Evolutionary conservation across 64 coral and sea anemone genomes (phyloP), one percentile per base, ranked within the genome.

Genomic region (Dendrophyllia cribrosa): DNA sequence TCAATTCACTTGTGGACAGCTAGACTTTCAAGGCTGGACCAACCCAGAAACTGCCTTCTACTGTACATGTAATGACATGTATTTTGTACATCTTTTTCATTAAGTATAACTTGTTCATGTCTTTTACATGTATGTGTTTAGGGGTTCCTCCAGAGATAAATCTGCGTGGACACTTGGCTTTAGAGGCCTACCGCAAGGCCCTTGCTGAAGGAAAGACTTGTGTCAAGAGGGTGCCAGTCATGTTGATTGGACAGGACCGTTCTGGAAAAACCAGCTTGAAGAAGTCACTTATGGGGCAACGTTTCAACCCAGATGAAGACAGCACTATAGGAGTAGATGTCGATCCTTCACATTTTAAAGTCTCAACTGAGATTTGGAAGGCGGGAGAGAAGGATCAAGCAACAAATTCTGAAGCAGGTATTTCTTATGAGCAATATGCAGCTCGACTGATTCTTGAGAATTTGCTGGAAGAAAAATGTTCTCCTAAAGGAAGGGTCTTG

Each of bases 181-280:
- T 86, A n/a, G 43, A 25, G 48, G 65, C 64, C 7, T 86, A 86
- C 66, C 51, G 52, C 51, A 72, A 86, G 8, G 83, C 83, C 45
- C 64, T 86, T 24, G 34, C 1, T 13, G 23, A 86, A 12, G 83
- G 83, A 25, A 86, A 71, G 20, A 71, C 83, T 6, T 22, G 51
- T 26, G 21, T 70, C 15, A 68, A 67, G 46, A 68, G 83, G 47
- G 46, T 86, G 47, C 83, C 68, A 16, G 10, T 86, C n/a, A 86
- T 72, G 68, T 51, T 86, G 15, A 72, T 86, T 26, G 83, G 83
- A 71, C 83, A 69, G 48, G 46, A 69, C 9, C 83, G 83, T 4
- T 16, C 83, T 16, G 83, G 83, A 86, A 86, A 86, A 22, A 86
- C 83, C 20, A 71, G 83, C 19, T 58, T 86, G 25, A 70, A 53